phyloP scores from a whole-genome alignment of 2,888 invertebrate genomes.

The Quadroppia sp. region DNA sequence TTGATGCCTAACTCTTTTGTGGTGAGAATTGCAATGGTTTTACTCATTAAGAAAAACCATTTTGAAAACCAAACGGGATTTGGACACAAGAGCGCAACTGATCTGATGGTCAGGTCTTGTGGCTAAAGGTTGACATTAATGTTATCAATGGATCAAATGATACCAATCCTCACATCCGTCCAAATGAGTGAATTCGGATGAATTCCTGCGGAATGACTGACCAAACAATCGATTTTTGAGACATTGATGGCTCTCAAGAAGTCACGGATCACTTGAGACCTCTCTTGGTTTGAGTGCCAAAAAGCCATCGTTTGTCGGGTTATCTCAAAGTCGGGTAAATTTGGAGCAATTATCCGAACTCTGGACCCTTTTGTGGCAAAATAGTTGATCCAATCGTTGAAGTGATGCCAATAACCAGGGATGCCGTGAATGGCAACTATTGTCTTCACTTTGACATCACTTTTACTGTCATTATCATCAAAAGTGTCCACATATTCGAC shows the following conservation, averaged over 20 bases:
- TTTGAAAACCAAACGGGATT: constrained; percentile 25
- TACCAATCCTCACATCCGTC: constrained; percentile 17
- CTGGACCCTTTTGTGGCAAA: constrained; percentile 45
- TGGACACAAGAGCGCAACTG: constrained; percentile 30
- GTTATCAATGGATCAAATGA: no score
- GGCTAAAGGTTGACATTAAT: constrained; percentile 15
- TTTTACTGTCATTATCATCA: background rate
- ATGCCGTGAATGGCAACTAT: constrained; percentile 28
- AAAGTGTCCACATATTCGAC: constrained; percentile 34
- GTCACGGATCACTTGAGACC: constrained; percentile 31
- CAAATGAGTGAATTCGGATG: constrained; percentile 37
- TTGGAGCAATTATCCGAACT: constrained; percentile 39
- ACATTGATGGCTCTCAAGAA: constrained; percentile 25
- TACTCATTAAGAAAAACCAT: background rate
- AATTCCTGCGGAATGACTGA: constrained; percentile 39
- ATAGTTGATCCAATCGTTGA: background rate
- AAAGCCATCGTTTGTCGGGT: constrained; percentile 36
- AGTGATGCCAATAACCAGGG: constrained; percentile 18
- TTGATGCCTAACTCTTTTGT: background rate
- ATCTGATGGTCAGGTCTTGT: constrained; percentile 17
- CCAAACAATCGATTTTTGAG: constrained; percentile 35
- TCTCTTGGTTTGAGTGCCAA: constrained; percentile 39
- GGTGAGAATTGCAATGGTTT: background rate
- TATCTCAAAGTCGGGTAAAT: constrained; percentile 38
- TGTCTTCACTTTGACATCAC: background rate